phyloP scores from a whole-genome alignment of 2,888 invertebrate genomes.

The Spilosoma lubricipeda region DNA sequence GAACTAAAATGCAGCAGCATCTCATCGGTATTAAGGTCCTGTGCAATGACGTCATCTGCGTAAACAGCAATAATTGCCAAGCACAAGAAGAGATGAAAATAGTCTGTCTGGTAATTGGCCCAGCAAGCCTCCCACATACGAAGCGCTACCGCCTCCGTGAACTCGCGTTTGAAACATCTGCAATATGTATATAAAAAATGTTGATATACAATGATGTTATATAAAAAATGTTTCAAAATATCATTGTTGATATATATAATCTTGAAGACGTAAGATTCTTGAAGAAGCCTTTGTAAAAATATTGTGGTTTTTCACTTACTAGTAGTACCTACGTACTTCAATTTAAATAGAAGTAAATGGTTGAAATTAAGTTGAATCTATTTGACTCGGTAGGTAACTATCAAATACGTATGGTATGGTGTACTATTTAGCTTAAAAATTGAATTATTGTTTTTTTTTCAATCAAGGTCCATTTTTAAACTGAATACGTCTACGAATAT shows the following conservation, averaged over 20 bases:
- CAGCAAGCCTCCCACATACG: slow-evolving; percentile 99
- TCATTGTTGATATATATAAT: no score
- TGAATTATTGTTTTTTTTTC: no score
- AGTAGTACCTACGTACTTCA: not conserved
- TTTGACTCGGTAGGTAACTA: no score
- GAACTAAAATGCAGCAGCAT: slow-evolving; percentile 98
- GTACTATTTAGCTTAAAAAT: no score
- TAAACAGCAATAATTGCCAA: slow-evolving; percentile 97
- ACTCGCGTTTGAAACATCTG: slow-evolving; percentile 96
- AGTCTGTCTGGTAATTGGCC: slow-evolving; percentile 98
- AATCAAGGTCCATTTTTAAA: no score
- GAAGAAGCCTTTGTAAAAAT: not conserved
- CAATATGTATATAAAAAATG: slow-evolving; percentile 39
- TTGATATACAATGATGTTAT: not conserved
- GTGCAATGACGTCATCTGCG: slow-evolving; percentile 96
- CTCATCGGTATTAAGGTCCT: slow-evolving; percentile 96
- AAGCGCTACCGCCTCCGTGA: slow-evolving; percentile 94
- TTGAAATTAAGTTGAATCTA: no score
- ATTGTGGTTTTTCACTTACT: not conserved
- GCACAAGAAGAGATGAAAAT: slow-evolving; percentile 98
- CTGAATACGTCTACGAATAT: no score
- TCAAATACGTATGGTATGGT: no score
- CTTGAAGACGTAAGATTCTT: not conserved
- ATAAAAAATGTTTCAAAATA: not conserved
- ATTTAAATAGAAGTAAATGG: not conserved